A percentile compares a stretch with the other conserved stretches of the same genome.
Evolutionary conservation across 2,113 vertebrate species (phyloP).

Genomic region (Actinemys pallida): DNA sequence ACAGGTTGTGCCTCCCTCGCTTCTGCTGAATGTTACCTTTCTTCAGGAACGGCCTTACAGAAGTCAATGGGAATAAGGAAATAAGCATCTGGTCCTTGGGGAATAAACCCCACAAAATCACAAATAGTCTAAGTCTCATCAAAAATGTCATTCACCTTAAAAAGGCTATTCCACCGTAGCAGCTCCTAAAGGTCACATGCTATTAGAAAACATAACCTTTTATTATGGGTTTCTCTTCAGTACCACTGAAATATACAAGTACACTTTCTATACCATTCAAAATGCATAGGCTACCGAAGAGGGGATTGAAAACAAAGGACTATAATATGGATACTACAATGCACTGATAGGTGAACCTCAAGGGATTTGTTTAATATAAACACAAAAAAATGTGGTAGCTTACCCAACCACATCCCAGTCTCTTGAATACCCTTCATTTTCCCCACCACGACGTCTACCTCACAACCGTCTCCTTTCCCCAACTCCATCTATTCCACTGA

Average conservation of each 20-base stretch:
- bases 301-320: background rate
- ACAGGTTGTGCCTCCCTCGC: background rate
- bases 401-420: background rate
- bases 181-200: background rate
- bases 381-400: background rate
- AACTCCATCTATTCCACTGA: background rate
- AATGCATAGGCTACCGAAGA: background rate
- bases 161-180: background rate
- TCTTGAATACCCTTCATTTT: background rate
- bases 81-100: background rate
- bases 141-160: background rate
- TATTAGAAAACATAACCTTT: background rate
- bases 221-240: background rate
- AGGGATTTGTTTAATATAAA: background rate
- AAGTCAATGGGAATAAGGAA: background rate
- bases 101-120: background rate
- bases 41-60: background rate
- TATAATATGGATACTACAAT: background rate
- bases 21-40: background rate
- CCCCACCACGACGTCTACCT: background rate
- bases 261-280: background rate
- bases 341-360: background rate
- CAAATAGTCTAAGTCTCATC: background rate
- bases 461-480: background rate
- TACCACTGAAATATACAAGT: background rate